phyloP scores from a whole-genome alignment of 2,797 vertebrate species.

The Eutrigla gurnardus region DNA sequence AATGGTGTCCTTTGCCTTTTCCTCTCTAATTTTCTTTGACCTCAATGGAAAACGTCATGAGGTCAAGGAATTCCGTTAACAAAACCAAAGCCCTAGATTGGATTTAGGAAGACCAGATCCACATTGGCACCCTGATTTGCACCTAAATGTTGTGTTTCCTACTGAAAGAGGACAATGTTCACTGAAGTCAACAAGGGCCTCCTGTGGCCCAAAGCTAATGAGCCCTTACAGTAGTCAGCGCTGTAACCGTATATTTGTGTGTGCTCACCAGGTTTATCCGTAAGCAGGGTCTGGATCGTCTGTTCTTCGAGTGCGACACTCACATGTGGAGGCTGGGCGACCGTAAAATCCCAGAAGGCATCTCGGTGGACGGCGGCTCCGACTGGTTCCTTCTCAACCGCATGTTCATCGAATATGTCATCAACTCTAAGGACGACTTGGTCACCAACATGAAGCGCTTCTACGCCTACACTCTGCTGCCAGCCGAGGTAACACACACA shows the following conservation, averaged over 20 bases:
- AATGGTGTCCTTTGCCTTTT: background rate
- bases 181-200: slow-evolving; percentile 1
- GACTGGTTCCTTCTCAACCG: slow-evolving; percentile 98
- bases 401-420: slow-evolving; percentile 95
- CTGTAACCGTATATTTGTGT: background rate
- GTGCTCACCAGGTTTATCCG: slow-evolving; percentile 90
- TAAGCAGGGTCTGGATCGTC: slow-evolving; percentile 95
- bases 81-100: background rate
- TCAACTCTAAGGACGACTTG: slow-evolving; percentile 92
- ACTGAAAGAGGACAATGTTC: background rate
- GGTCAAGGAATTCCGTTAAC: background rate
- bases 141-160: background rate
- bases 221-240: background rate
- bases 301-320: slow-evolving; percentile 96
- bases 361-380: slow-evolving; percentile 94
- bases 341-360: slow-evolving; percentile 94
- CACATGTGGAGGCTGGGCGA: slow-evolving; percentile 99
- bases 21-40: background rate
- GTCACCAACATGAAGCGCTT: slow-evolving; percentile 97
- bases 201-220: background rate
- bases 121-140: background rate
- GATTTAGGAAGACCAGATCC: background rate
- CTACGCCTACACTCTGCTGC: slow-evolving; percentile 95
- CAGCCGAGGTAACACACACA: slow-evolving; percentile 89
- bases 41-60: background rate